Base-by-base conservation (phyloP, 2,797 vertebrate genomes). In the Siniperca undulata region DNA sequence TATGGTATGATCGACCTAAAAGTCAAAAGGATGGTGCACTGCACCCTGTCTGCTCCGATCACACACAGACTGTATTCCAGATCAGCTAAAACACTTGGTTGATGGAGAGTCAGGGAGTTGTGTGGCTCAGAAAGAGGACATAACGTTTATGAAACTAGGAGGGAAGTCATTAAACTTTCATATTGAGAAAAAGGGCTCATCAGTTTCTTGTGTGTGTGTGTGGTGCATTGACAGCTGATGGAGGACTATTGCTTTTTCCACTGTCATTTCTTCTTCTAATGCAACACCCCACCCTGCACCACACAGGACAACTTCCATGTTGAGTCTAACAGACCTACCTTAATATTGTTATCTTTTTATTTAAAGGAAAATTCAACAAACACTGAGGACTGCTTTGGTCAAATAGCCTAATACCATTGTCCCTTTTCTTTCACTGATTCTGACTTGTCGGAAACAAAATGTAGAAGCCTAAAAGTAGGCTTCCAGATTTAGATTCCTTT, bases 161-260 rank as follows among this genome's bases (percentile, higher is more conserved):
- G 22, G 72, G 61, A 83, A 84, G 42, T 85, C 78, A 85, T 87
- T 80, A 85, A 90, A 87, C 72, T 80, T 88, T 90, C 58, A 87
- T 83, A 68, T 3, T 67, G 70, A 60, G 68, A 76, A 82, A 82
- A 86, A 38, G 36, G 58, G 46, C 42, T 80, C 73, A 80, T 86
- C 77, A 19, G 27, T 84, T 62, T 78, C 7, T 65, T 12, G 60
- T 61, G 68, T 42, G 40, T n/a, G 65, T 53, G 71, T 46, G 36
- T 69, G 65, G 20, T 38, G n/a, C n/a, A 30, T 44, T 48, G 53
- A 70, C 61, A 77, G 58, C 20, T 82, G 65, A 87, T 80, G 73
- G 76, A 82, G 69, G 34, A 62, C 52, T 52, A 77, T 56, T 36
- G 76, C 46, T 70, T 80, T 69, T 60, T 74, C 55, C 48, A 30